A percentile compares a stretch with the other conserved stretches of the same genome.
These are phyloP conservation scores for Chalcis sispes DNA, from an alignment of 2,888 invertebrate genomes.

Conservation along the genomic window DNA sequence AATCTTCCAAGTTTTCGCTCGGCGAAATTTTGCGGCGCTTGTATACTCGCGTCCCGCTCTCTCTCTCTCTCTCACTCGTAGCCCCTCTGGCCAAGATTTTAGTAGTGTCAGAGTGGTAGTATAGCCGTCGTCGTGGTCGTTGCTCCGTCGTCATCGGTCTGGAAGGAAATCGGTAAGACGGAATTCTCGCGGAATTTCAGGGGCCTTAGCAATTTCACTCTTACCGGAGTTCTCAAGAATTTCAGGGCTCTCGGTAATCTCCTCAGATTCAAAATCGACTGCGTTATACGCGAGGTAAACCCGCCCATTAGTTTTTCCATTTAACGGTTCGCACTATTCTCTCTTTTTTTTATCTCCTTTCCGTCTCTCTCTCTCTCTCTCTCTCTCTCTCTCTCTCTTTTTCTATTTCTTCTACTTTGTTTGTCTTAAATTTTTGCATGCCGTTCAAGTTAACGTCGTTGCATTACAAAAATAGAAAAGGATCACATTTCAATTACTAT, in stretches of 20 bases:
- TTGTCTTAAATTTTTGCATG: background rate
- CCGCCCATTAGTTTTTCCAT: conserved; percentile 6
- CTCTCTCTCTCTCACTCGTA: background rate
- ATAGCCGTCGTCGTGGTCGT: background rate
- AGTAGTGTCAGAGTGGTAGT: background rate
- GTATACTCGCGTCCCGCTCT: no score
- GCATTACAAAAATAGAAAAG: no score
- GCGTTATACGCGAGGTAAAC: background rate
- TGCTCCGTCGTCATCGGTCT: conserved; percentile 22
- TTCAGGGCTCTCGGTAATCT: conserved; percentile 42
- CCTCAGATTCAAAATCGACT: conserved; percentile 14
- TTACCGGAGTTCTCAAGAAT: conserved; percentile 28
- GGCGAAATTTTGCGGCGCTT: background rate
- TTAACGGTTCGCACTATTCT: background rate
- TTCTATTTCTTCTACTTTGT: background rate
- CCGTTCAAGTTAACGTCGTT: background rate
- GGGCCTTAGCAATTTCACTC: conserved; percentile 30
- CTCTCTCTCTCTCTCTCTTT: background rate
- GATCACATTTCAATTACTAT: no score
- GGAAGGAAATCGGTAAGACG: conserved; percentile 47
- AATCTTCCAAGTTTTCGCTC: conserved; percentile 43
- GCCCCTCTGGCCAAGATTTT: background rate
- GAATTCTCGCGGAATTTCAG: conserved; percentile 34
- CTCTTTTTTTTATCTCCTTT: background rate
- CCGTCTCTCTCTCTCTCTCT: background rate